Evolutionary conservation across 2,797 vertebrate genomes (phyloP).

Genomic region (Trachurus trachurus): DNA sequence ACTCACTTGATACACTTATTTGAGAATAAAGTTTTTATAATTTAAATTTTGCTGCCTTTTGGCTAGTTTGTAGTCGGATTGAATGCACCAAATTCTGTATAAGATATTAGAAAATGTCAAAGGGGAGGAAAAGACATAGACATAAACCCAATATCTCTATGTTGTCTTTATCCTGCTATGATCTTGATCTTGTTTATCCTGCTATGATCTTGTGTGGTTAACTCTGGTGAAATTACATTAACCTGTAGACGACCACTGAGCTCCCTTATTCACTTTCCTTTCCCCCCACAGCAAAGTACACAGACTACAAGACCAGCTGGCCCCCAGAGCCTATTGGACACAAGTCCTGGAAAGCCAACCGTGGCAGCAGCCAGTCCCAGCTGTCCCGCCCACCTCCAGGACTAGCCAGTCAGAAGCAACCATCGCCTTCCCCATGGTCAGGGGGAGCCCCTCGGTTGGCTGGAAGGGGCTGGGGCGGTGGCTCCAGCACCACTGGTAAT

Average conservation of each 20-base stretch:
- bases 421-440: constrained; percentile 92
- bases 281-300: constrained; percentile 91
- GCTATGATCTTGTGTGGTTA: not conserved
- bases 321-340: constrained; percentile 98
- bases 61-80: not conserved
- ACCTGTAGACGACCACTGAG: too few species aligned
- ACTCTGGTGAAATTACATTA: not conserved
- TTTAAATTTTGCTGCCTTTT: not conserved
- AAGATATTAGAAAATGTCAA: too few species aligned
- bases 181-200: too few species aligned
- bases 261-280: constrained; percentile 34
- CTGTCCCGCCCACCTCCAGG: constrained; percentile 96
- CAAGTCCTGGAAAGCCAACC: constrained; percentile 98
- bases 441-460: constrained; percentile 92
- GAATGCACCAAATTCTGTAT: not conserved
- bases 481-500: constrained; percentile 89
- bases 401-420: constrained; percentile 94
- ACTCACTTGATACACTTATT: not conserved
- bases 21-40: not conserved
- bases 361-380: constrained; percentile 91
- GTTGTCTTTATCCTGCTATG: not conserved
- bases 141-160: not conserved
- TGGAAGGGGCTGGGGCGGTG: constrained; percentile 91
- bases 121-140: too few species aligned
- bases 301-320: constrained; percentile 98